phyloP scores from a whole-genome alignment of 2,888 invertebrate species.

The Dugesia japonica region DNA sequence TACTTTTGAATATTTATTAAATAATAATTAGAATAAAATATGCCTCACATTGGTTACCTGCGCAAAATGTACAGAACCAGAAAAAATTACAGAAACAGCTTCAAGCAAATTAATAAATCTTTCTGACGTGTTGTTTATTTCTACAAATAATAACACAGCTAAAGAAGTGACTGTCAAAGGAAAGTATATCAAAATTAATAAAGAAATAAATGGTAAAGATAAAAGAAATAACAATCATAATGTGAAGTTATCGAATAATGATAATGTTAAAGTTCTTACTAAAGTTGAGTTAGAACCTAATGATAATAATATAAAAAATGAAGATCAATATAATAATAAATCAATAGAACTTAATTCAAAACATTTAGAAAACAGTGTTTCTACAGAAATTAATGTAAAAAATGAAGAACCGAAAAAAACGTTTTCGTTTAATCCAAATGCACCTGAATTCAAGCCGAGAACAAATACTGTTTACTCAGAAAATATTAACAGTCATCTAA shows the following conservation, averaged over 20 bases:
- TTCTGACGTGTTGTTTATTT: neutral
- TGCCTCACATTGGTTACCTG: neutral
- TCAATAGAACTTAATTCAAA: too few species aligned
- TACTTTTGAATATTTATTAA: too few species aligned
- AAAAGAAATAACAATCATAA: neutral
- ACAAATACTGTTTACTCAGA: neutral
- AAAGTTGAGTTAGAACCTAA: neutral
- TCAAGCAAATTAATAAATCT: neutral
- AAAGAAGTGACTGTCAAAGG: neutral
- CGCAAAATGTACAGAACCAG: neutral
- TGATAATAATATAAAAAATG: neutral
- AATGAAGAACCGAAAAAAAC: neutral
- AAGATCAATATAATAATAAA: neutral
- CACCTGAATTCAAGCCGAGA: conserved; percentile 5
- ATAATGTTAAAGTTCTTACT: neutral
- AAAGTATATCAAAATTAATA: neutral
- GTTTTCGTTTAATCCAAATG: neutral
- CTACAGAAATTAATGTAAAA: neutral
- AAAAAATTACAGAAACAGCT: neutral
- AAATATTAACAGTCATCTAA: neutral
- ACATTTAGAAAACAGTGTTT: too few species aligned
- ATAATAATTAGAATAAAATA: neutral
- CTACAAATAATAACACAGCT: neutral
- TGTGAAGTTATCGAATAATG: neutral
- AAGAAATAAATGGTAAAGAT: neutral